Conservation (phyloP, 2,113 vertebrate genomes). For the Strix aluco region DNA sequence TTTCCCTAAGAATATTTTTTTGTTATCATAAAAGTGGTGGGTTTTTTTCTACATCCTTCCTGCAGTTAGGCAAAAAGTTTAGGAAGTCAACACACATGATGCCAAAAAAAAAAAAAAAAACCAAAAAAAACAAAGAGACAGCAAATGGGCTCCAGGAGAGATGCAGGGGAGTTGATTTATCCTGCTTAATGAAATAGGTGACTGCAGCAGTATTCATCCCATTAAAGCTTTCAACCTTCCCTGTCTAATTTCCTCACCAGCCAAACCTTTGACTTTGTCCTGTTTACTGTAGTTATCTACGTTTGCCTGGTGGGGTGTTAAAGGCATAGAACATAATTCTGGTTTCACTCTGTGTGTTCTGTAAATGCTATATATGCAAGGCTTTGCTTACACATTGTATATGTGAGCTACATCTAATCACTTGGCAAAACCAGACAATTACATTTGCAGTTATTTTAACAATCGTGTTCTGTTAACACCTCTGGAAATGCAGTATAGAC, state of each 20-base stretch:
- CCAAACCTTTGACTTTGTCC: neutral
- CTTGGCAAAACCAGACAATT: slow-evolving; percentile 6
- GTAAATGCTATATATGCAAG: neutral
- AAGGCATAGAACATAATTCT: neutral
- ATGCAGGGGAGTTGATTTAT: neutral
- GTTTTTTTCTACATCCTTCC: neutral
- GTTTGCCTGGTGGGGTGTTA: neutral
- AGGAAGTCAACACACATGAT: neutral
- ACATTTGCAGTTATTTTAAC: neutral
- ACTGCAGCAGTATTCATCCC: neutral
- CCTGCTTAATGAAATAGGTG: neutral
- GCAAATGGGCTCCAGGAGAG: neutral
- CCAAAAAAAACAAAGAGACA: neutral
- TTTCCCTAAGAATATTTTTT: neutral
- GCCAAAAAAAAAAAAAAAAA: neutral
- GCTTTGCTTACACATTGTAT: neutral
- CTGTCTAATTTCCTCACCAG: neutral
- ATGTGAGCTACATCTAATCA: neutral
- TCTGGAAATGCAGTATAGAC: neutral
- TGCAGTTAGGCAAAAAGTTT: neutral
- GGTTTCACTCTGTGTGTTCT: neutral
- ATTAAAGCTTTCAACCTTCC: neutral
- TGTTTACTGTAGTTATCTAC: neutral
- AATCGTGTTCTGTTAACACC: neutral
- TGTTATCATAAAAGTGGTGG: neutral